Evolutionary conservation across 2,113 vertebrate genomes (phyloP), one percentile per base, ranked within the genome.

Genomic region (Campylomormyrus numenius): DNA sequence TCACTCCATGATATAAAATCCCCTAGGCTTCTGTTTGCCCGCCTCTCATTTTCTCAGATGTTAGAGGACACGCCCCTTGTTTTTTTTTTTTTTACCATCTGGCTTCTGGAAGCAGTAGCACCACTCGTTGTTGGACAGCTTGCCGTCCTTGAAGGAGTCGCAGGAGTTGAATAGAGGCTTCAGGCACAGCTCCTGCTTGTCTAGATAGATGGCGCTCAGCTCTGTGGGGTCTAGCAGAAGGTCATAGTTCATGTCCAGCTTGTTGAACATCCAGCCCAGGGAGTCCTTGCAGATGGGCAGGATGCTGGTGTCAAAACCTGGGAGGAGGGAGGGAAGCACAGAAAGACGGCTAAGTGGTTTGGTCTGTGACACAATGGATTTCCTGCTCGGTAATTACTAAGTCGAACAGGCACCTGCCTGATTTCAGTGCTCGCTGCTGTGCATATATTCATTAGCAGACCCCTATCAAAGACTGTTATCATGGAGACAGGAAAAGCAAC

Each of bases 261-360:
- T 99, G 95, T 99, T 99, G 96, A 99, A 99, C 98, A 99, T 99
- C 98, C 98, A 99, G 90, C 98, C 98, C 90, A 99, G 95, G 9
- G 98, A 99, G 92, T 99, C 98, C 95, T 99, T 99, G 93, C 98
- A 99, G 93, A 99, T 99, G 31, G 98, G 98, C 77, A 99, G 95
- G 93, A 99, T 98, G 95, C 98, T 99, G 91, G 98, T 99, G 94
- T 99, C 98, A 91, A 99, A 99, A 86, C 97, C 96, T 96, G 49
- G 42, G 56, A 10, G 15, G 42, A 5, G 45, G 88, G 2, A 90
- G 21, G 46, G 24, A 46, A 7, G 27, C 83, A 87, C 7, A 89
- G 70, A 27, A 53, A 21, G 17, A 48, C 5, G 0, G 4, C 5
- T 31, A 39, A 87, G 85, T 53, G 48, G n/a, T 87, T 87, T 49